Percentiles rank a stretch among this genome's conserved stretches.
These are phyloP conservation scores for Torymus texanus DNA, from an alignment of 2,888 invertebrate genomes.

Conservation along the genomic window DNA sequence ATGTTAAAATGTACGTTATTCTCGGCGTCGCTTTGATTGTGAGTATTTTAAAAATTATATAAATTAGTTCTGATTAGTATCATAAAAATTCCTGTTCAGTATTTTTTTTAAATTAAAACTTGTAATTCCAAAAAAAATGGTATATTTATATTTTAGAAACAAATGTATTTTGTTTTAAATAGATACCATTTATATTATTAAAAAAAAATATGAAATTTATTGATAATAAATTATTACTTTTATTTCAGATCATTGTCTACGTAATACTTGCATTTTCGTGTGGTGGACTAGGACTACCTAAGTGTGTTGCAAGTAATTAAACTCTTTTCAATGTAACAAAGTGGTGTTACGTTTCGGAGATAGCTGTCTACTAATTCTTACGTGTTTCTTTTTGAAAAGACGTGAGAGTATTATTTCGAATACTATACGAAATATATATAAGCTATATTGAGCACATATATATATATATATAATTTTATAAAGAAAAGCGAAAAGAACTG, in stretches of 20 bases:
- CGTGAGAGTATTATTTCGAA: conserved; percentile 3
- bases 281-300: conserved; percentile 88
- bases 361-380: conserved; percentile 12
- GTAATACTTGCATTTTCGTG: conserved; percentile 92
- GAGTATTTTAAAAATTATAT: conserved; percentile 68
- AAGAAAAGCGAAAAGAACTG: conserved; percentile 2
- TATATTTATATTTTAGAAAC: no score
- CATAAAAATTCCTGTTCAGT: no score
- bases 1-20: conserved; percentile 90
- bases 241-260: conserved; percentile 81
- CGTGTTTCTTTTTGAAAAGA: conserved; percentile 1
- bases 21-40: conserved; percentile 81
- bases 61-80: conserved; percentile 4
- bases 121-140: no score
- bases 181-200: no score
- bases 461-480: conserved; percentile 42
- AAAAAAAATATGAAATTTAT: conserved; percentile 2
- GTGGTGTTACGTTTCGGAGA: conserved; percentile 19
- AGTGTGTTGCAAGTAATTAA: conserved; percentile 78
- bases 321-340: conserved; percentile 48
- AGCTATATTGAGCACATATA: conserved; percentile 31
- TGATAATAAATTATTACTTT: conserved; percentile 14
- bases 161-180: no score
- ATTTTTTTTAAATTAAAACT: no score
- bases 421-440: conserved; percentile 30